Evolutionary conservation across 2,888 invertebrate genomes (phyloP), one percentile per base, ranked within the genome.

Genomic region (Netelia melanura): DNA sequence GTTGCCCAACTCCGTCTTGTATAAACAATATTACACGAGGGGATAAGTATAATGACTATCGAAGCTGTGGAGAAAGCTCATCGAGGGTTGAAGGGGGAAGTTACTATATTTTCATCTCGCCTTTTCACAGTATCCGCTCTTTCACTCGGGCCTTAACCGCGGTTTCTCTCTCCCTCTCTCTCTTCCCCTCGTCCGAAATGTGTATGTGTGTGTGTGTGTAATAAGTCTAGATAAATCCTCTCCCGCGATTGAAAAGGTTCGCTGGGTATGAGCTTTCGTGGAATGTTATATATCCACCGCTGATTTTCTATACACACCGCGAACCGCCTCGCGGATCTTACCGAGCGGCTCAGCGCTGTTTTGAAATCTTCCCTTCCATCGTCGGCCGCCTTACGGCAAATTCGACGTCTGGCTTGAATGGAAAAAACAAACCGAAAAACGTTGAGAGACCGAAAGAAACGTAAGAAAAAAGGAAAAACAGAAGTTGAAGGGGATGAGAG

Each of bases 381-480:
- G 6, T 54, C 74, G 14, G 56, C 72, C 54, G 52, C 67, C 65
- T 65, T n/a, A 52, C 48, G 25, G 68, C 62, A 74, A 70, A 62
- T 52, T 67, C 9, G 3, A 43, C 56, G 62, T 62, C 68, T 62
- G 30, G 80, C 58, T 70, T 38, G 71, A 76, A 77, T 64, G 62
- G 38, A 17, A 61, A 56, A 79, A 72, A 74, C 10, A 23, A 64
- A 77, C 54, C 23, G 58, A 48, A 83, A 64, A 75, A 52, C 52
- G 52, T 81, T 72, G 82, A 86, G 83, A 85, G 67, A 78, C 56
- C 68, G 64, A 58, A 79, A 75, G 65, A 71, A n/a, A 56, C 43
- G 38, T 14, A 8, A 75, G 11, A 56, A 62, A 48, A 23, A 23
- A 30, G 11, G 43, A 43, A 54, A n/a, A 54, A 48, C 23, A 44